Evolutionary conservation across 2,797 vertebrate genomes (phyloP).

Genomic region (Oreochromis grahami): DNA sequence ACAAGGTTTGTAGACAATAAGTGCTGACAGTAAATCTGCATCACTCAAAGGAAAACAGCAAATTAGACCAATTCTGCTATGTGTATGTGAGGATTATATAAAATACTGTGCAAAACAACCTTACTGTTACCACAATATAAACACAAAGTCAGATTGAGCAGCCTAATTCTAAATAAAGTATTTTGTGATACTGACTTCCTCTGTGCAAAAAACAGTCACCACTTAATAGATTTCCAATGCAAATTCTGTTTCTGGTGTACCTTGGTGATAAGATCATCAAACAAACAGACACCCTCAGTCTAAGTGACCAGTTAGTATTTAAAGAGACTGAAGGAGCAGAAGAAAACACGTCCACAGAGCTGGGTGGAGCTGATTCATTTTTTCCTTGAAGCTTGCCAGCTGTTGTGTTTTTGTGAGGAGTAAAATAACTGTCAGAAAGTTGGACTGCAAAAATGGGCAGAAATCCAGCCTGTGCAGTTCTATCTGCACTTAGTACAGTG

Average conservation of each 20-base stretch:
- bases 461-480: neutral
- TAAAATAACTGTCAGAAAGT: neutral
- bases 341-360: neutral
- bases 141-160: neutral
- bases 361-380: neutral
- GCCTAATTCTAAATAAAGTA: neutral
- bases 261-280: neutral
- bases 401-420: neutral
- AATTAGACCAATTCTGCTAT: neutral
- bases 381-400: neutral
- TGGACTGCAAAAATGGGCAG: neutral
- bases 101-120: neutral
- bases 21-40: neutral
- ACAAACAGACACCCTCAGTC: neutral
- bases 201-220: neutral
- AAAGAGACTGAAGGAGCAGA: neutral
- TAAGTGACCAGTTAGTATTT: neutral
- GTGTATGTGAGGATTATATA: neutral
- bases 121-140: fast-evolving
- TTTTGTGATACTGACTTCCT: neutral
- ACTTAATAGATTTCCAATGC: neutral
- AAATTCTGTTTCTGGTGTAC: neutral
- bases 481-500: neutral
- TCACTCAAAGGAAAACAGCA: neutral
- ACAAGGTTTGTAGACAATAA: neutral